Base-by-base conservation (phyloP, 1,140 invertebrate genomes). In the Philotrypesis tridentata region DNA sequence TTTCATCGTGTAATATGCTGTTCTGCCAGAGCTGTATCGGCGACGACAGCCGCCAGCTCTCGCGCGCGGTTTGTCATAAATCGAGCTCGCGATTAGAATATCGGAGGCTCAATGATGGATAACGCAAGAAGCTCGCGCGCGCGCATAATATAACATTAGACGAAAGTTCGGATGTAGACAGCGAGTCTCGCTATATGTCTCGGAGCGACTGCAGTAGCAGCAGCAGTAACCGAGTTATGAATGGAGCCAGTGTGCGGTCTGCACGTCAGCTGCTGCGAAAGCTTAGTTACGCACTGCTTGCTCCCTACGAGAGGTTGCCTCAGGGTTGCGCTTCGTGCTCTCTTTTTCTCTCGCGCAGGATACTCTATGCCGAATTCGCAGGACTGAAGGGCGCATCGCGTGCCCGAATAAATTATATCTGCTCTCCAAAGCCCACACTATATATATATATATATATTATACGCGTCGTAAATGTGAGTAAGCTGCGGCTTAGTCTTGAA, bases 251-350 rank as follows among this genome's bases (percentile, higher is more conserved):
- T 91, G 88, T 89, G 86, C 87, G 85, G 86, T 86, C 84, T n/a
- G n/a, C n/a, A 87, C 86, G 87, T 88, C 86, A 87, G 48, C 48
- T 55, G 48, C 48, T 90, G 88, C 89, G 88, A 88, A 87, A 90
- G 89, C 88, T 91, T 91, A 90, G 90, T 91, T 90, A 91, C 89
- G 90, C 90, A 87, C 87, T 87, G 89, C 87, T 90, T 89, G 86
- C 85, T 85, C 86, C 88, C 86, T n/a, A n/a, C n/a, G 87, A 89
- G 89, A n/a, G n/a, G n/a, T n/a, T n/a, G 87, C 88, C 67, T 70
- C 33, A 21, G 25, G 21, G 29, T 31, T 31, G 63, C n/a, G n/a
- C n/a, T n/a, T n/a, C n/a, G n/a, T n/a, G n/a, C n/a, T n/a, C n/a
- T n/a, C n/a, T n/a, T n/a, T n/a, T n/a, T n/a, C n/a, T n/a, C n/a